Conservation (phyloP, 2,797 vertebrate genomes). For the Rhinophrynus dorsalis region DNA sequence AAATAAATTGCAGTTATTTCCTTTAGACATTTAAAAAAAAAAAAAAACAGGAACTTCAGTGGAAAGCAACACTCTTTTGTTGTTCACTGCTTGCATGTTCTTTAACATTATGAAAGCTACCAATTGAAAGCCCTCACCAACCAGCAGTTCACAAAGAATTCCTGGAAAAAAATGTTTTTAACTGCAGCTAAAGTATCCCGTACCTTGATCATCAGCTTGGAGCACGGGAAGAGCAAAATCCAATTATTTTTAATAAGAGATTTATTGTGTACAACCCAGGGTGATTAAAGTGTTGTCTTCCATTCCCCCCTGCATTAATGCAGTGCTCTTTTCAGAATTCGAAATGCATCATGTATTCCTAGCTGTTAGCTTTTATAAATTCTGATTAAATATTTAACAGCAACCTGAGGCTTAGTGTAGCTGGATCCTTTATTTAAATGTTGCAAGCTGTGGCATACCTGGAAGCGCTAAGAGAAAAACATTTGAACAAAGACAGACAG, state of each 20-base stretch:
- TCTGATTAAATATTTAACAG: constrained; percentile 45
- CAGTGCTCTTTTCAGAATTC: constrained; percentile 19
- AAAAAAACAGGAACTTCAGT: constrained; percentile 28
- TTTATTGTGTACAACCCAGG: constrained; percentile 27
- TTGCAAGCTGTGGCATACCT: constrained; percentile 1
- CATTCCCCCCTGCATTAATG: constrained; percentile 16
- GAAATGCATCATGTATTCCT: constrained; percentile 27
- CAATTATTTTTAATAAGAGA: constrained; percentile 20
- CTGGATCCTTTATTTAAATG: constrained; percentile 24
- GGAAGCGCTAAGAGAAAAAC: no score
- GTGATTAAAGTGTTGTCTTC: constrained; percentile 26
- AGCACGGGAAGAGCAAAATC: constrained; percentile 17
- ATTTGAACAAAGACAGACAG: no score
- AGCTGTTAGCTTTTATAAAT: constrained; percentile 37
- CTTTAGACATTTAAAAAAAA: constrained; percentile 32
- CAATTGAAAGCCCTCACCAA: constrained; percentile 17
- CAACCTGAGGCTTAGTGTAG: constrained; percentile 17
- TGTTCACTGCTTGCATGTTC: not conserved
- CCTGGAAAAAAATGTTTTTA: constrained; percentile 8
- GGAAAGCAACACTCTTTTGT: constrained; percentile 11
- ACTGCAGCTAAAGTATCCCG: constrained; percentile 11
- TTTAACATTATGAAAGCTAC: constrained; percentile 1
- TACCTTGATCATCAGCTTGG: constrained; percentile 11
- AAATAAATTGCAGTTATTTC: constrained; percentile 13
- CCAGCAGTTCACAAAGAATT: constrained; percentile 19